phyloP scores from a whole-genome alignment of 2,113 vertebrate genomes.

The Athene cunicularia region DNA sequence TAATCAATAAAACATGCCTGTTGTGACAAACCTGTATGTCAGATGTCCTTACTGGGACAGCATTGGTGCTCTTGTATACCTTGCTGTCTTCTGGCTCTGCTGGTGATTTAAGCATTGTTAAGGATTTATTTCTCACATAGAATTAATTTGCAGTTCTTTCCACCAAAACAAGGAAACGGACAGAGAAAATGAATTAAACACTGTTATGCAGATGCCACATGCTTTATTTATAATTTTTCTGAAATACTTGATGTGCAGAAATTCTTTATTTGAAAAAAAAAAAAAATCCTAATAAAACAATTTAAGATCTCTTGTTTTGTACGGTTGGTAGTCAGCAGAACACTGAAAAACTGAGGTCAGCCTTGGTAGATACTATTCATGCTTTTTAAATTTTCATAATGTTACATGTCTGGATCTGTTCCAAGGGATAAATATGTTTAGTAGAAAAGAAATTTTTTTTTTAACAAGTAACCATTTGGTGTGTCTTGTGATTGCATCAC shows the following conservation, averaged over 20 bases:
- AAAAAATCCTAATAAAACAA: not conserved
- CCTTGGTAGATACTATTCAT: not conserved
- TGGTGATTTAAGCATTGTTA: not conserved
- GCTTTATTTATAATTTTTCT: not conserved
- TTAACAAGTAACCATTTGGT: not conserved
- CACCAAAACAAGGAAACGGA: not conserved
- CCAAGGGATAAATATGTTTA: not conserved
- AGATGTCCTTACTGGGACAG: not conserved
- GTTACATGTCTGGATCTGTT: not conserved
- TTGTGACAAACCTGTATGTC: slow-evolving; percentile 13
- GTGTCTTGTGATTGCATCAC: not conserved
- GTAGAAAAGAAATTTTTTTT: not conserved
- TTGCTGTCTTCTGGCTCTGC: not conserved
- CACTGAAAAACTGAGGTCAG: not conserved
- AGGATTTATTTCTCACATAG: not conserved
- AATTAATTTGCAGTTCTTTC: not conserved
- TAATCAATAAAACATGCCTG: slow-evolving; percentile 45
- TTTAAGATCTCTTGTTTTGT: not conserved
- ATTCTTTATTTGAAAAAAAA: not conserved
- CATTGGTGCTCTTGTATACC: not conserved
- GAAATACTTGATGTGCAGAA: not conserved
- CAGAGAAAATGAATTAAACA: not conserved
- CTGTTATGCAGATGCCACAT: not conserved
- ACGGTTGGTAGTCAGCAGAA: not conserved
- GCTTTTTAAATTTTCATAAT: not conserved